These are phyloP conservation scores for Recurvirostra avosetta DNA, from an alignment of 2,113 vertebrate species.

Conservation along the genomic window DNA sequence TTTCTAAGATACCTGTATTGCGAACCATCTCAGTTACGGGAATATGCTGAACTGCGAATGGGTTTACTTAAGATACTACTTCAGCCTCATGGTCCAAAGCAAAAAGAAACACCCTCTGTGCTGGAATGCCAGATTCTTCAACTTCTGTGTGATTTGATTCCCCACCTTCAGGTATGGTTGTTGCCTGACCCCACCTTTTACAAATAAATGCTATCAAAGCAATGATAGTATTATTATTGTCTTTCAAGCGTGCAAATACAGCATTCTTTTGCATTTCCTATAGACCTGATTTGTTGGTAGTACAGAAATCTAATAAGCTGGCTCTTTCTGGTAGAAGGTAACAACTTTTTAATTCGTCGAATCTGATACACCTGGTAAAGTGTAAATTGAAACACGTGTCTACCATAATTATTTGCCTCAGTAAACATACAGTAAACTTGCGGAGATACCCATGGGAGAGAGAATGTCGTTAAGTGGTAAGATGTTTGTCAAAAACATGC, in stretches of 20 bases:
- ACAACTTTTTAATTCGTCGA: background rate
- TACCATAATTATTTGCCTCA: background rate
- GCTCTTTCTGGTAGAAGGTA: background rate
- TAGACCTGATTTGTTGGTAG: background rate
- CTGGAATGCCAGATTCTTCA: constrained; percentile 75
- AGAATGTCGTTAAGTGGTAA: background rate
- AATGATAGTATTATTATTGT: background rate
- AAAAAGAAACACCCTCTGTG: background rate
- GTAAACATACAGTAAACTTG: background rate
- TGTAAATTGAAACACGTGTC: background rate
- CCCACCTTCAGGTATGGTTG: constrained; percentile 82
- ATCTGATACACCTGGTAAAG: background rate
- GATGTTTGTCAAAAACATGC: background rate
- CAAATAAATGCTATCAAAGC: background rate
- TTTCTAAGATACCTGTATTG: constrained; percentile 93
- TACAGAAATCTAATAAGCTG: background rate
- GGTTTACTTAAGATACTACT: constrained; percentile 83
- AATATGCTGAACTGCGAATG: constrained; percentile 83
- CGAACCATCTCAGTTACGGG: constrained; percentile 81
- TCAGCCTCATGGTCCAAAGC: constrained; percentile 15
- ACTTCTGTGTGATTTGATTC: constrained; percentile 81
- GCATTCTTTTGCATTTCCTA: background rate
- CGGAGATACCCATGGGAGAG: background rate
- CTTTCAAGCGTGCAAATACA: background rate
- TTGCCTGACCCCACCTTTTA: background rate